Base-by-base conservation (phyloP, 2,113 vertebrate species). In the Silurus glanis region DNA sequence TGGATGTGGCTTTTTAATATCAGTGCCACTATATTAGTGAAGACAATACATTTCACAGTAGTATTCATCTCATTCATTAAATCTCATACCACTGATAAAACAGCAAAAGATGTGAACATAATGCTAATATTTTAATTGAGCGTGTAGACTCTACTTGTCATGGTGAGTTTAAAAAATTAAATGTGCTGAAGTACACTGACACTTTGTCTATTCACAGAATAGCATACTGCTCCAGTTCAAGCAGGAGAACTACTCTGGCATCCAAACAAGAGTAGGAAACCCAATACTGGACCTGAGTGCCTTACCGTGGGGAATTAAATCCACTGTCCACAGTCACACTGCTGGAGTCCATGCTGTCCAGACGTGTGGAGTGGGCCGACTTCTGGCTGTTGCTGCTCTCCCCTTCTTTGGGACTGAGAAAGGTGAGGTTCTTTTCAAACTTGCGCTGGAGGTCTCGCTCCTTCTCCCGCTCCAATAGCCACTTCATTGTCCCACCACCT, bases 281-380 rank as follows among this genome's bases (percentile, higher is more conserved):
- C 76, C 86, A 62, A 89, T 76, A 71, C 23, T 79, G 87, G 69
- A 83, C 87, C 86, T 82, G 89, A 90, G 58, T 82, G 90, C 92
- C 97, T 96, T 96, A 99, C 98, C 98, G 96, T 96, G 98, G 98
- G 82, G 98, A 99, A 94, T 99, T 99, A 96, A 99, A 99, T 93
- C 98, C 98, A 93, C 98, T 99, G 94, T 99, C 98, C 89, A 99
- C 98, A 13, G 98, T 99, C 90, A 99, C 97, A 55, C 97, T 99
- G 95, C 98, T 99, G 93, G 97, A 98, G 94, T 99, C 98, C 97
- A 99, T 99, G 92, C 98, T 99, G 95, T 99, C 98, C 28, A 99
- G 95, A 53, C 98, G 95, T 19, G 97, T 97, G 0, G 98, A 98
- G 86, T 99, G 98, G 9, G 96, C 96, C n/a, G 97, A 95, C 92